A percentile compares a stretch with the other conserved stretches of the same genome.
phyloP scores from a whole-genome alignment of 2,888 invertebrate genomes.

The Carabus problematicus region DNA sequence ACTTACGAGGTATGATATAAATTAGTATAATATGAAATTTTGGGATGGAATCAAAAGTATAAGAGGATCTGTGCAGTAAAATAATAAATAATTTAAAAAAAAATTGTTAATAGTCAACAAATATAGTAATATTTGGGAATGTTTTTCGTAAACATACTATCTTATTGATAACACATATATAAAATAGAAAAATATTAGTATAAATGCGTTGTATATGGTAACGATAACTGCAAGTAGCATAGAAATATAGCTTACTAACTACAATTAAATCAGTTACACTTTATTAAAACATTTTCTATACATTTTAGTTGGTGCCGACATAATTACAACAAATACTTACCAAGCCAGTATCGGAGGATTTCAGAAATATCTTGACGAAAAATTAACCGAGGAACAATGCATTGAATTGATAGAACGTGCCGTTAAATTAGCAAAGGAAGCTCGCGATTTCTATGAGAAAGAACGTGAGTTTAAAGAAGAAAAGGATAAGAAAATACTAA shows the following conservation, averaged over 20 bases:
- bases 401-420: constrained; percentile 73
- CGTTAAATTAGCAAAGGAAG: constrained; percentile 74
- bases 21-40: constrained; percentile 3
- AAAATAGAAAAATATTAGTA: too few species aligned
- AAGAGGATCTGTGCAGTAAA: neutral
- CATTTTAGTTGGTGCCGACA: constrained; percentile 75
- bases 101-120: too few species aligned
- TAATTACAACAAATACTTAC: constrained; percentile 85
- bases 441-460: constrained; percentile 66
- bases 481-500: constrained; percentile 52
- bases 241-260: too few species aligned
- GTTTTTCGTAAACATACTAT: too few species aligned
- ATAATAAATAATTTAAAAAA: too few species aligned
- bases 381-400: constrained; percentile 69
- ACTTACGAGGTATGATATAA: constrained; percentile 67
- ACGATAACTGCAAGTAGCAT: too few species aligned
- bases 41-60: neutral
- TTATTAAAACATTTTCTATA: neutral
- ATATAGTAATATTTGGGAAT: too few species aligned
- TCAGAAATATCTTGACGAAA: constrained; percentile 66
- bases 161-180: too few species aligned
- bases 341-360: constrained; percentile 82
- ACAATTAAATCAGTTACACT: neutral
- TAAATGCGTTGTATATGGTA: too few species aligned
- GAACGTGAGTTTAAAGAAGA: constrained; percentile 59